Evolutionary conservation across 2,888 invertebrate genomes (phyloP), one percentile per base, ranked within the genome.

Genomic region (Drosophila colorata): DNA sequence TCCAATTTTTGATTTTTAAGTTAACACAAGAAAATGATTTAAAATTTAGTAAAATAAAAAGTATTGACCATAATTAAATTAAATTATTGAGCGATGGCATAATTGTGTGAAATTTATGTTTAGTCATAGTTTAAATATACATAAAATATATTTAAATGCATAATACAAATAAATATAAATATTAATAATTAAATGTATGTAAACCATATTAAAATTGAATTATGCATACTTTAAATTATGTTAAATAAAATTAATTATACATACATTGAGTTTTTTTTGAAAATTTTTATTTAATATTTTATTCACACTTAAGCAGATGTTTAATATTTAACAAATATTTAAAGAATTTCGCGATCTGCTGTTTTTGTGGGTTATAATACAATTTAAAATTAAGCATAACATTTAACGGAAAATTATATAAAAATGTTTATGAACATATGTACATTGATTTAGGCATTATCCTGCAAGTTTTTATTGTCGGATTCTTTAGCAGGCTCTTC

Each of bases 61-160:
- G 46, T 65, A 49, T 61, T 70, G 67, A 80, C 63, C 60, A 69
- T 70, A 58, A 67, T 69, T 65, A 59, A 79, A 63, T 67, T 64
- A 67, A 75, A 57, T 75, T 78, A 75, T 75, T 78, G 59, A 70
- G 65, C 72, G 59, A 74, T 65, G 65, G 55, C 77, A 84, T 71
- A 60, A 87, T 81, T 79, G 73, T 87, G 87, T 84, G 76, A 83
- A 85, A 78, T 74, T 78, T 85, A 88, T 76, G 68, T 87, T 85
- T 83, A 86, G 88, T 87, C 87, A 85, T 85, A 88, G 83, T 88
- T 83, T 88, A 85, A 88, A 85, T 82, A 84, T 88, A 88, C 78
- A 66, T 84, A 80, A 79, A 78, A 76, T 83, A 86, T 83, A 88
- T 86, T 87, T 86, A 88, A 80, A 88, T 80, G 87, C 87, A 84